Evolutionary conservation across 2,797 vertebrate species (phyloP).

Genomic region (Gymnodraco acuticeps): DNA sequence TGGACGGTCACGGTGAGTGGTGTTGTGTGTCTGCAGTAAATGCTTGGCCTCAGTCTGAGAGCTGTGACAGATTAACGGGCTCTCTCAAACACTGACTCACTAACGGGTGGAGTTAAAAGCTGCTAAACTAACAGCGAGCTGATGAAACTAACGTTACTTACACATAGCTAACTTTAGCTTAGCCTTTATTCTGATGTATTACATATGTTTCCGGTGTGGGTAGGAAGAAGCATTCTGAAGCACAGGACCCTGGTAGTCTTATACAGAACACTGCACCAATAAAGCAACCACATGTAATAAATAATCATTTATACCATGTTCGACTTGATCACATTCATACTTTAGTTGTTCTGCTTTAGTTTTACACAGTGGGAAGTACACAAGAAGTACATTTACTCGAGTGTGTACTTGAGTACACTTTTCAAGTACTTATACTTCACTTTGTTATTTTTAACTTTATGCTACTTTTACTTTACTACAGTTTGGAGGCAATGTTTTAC

Average conservation of each 20-base stretch:
- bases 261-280: not conserved
- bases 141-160: not conserved
- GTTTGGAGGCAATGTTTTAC: too few species aligned
- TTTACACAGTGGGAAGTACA: too few species aligned
- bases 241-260: not conserved
- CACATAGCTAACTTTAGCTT: conserved; percentile 1
- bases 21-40: too few species aligned
- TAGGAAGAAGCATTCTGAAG: too few species aligned
- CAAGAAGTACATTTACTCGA: too few species aligned
- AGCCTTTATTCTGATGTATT: not conserved
- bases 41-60: not conserved
- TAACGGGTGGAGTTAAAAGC: not conserved
- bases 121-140: not conserved
- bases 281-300: not conserved
- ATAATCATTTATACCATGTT: not conserved
- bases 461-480: too few species aligned
- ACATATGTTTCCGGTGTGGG: not conserved
- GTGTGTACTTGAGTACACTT: too few species aligned
- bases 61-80: rapidly evolving
- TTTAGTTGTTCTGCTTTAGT: not conserved
- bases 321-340: not conserved
- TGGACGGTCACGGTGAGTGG: conserved; percentile 1
- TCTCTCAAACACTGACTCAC: not conserved
- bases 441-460: too few species aligned
- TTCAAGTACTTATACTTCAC: too few species aligned